Evolutionary conservation across 2,888 invertebrate species (phyloP).

Genomic region (Scaptomyza tumidula): DNA sequence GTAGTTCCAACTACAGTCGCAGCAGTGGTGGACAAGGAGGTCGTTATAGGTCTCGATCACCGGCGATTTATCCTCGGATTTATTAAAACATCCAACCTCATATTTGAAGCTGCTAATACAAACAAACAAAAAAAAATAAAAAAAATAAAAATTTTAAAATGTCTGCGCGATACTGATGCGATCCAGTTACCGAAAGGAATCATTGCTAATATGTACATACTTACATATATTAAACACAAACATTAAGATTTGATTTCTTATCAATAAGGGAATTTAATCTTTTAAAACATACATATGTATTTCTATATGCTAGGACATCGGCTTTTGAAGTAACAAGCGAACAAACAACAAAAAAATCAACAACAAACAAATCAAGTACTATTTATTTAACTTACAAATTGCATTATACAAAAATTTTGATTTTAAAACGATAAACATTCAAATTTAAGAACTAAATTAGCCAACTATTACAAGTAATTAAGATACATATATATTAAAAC

Average conservation of each 20-base stretch:
- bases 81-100: conserved; percentile 39
- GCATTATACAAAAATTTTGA: conserved; percentile 47
- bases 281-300: conserved; percentile 36
- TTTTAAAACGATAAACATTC: conserved; percentile 42
- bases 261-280: conserved; percentile 47
- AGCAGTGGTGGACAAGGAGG: conserved; percentile 83
- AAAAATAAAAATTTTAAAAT: conserved; percentile 23
- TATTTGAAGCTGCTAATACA: conserved; percentile 36
- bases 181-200: conserved; percentile 42
- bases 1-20: conserved; percentile 85
- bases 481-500: conserved; percentile 49
- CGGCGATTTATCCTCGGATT: conserved; percentile 79
- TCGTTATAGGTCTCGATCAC: conserved; percentile 83
- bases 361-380: conserved; percentile 33
- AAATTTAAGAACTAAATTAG: conserved; percentile 65
- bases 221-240: conserved; percentile 40
- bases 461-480: conserved; percentile 57
- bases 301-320: conserved; percentile 55
- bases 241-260: conserved; percentile 39
- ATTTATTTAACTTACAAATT: conserved; percentile 59
- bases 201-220: conserved; percentile 58
- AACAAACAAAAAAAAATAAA: conserved; percentile 19
- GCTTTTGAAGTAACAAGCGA: conserved; percentile 30
- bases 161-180: conserved; percentile 41
- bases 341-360: conserved; percentile 20